phyloP scores from a whole-genome alignment of 2,797 vertebrate genomes.

The Lutjanus argentimaculatus region DNA sequence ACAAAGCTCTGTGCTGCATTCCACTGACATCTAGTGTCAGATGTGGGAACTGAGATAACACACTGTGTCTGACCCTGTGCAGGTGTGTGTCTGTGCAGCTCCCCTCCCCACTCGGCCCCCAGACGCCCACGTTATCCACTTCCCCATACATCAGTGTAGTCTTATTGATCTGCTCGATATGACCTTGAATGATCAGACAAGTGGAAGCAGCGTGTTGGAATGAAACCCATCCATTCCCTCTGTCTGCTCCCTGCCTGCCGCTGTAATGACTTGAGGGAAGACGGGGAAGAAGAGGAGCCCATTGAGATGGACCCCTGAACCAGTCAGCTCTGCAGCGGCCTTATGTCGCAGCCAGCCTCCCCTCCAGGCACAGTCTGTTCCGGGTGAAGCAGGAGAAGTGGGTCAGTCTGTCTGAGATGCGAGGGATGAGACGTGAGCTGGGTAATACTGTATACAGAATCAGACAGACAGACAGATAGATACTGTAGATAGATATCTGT shows the following conservation, averaged over 20 bases:
- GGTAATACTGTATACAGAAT: conserved; percentile 14
- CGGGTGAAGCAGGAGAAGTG: conserved; percentile 65
- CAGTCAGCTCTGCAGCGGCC: conserved; percentile 80
- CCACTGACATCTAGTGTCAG: conserved; percentile 83
- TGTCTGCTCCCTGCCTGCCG: conserved; percentile 53
- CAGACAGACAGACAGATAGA: conserved; percentile 7
- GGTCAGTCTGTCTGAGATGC: conserved; percentile 77
- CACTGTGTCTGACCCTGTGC: conserved; percentile 54
- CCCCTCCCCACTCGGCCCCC: background rate
- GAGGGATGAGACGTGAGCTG: conserved; percentile 43
- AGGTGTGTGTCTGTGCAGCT: conserved; percentile 42
- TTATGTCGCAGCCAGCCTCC: conserved; percentile 69
- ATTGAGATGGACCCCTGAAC: conserved; percentile 69
- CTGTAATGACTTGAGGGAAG: conserved; percentile 81
- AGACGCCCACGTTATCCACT: conserved; percentile 60
- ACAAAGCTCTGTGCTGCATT: conserved; percentile 56
- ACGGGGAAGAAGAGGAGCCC: conserved; percentile 54
- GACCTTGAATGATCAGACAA: conserved; percentile 83
- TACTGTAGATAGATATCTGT: conserved; percentile 2
- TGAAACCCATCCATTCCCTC: conserved; percentile 77
- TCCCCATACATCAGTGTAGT: conserved; percentile 71
- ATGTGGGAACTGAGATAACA: conserved; percentile 57
- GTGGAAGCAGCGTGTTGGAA: conserved; percentile 70
- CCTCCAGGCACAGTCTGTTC: conserved; percentile 78
- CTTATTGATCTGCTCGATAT: conserved; percentile 77